Conservation (phyloP, 2,797 vertebrate species). For the Pterois miles region DNA sequence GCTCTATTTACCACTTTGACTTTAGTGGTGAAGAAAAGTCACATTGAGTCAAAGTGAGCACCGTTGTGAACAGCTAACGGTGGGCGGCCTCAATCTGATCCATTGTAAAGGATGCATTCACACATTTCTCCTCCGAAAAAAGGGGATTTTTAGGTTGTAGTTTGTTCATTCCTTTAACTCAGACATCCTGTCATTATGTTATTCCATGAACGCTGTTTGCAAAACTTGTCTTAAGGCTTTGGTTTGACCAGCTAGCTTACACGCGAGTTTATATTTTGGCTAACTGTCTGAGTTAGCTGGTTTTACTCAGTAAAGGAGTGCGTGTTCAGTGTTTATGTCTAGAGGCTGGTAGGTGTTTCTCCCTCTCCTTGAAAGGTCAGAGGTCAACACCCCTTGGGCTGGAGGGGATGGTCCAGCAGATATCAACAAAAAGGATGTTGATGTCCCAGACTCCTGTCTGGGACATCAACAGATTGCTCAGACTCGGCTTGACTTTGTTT, state of each 20-base stretch:
- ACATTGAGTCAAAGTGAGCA: neutral
- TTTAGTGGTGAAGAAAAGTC: neutral
- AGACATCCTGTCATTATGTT: neutral
- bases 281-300: neutral
- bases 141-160: accelerated
- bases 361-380: neutral
- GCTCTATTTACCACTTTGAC: accelerated
- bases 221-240: neutral
- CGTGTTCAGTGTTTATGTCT: neutral
- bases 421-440: neutral
- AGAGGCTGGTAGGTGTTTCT: neutral
- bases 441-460: no score
- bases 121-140: neutral
- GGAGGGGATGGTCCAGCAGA: neutral
- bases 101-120: neutral
- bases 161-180: neutral
- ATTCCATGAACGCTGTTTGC: neutral
- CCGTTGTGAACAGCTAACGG: neutral
- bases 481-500: neutral
- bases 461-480: no score
- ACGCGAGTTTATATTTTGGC: neutral
- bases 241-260: neutral
- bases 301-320: neutral
- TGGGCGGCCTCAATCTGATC: neutral
- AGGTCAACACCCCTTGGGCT: conserved; percentile 7